Conservation (phyloP, 2,888 invertebrate species). For the Acronicta aceris region DNA sequence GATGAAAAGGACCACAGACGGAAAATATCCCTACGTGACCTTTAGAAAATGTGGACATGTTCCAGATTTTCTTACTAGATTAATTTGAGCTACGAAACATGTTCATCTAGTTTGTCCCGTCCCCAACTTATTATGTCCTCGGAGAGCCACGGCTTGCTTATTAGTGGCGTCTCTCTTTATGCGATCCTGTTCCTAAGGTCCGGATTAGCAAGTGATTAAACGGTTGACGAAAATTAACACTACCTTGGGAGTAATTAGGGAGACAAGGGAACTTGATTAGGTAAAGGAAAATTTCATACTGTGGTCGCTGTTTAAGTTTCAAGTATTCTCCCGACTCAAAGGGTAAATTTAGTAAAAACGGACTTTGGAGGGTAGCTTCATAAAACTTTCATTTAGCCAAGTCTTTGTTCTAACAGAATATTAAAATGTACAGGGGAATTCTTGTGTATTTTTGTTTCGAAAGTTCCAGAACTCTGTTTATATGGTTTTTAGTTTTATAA, state of each 20-base stretch:
- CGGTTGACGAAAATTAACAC: constrained; percentile 47
- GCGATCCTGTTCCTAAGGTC: constrained; percentile 11
- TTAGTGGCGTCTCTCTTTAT: constrained; percentile 24
- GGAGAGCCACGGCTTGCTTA: constrained; percentile 22
- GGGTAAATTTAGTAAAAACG: constrained; percentile 40
- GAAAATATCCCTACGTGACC: constrained; percentile 5
- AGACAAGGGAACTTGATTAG: constrained; percentile 33
- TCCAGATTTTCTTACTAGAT: constrained; percentile 16
- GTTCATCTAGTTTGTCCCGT: constrained; percentile 2
- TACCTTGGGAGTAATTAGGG: constrained; percentile 36
- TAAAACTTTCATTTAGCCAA: constrained; percentile 35
- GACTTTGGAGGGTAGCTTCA: constrained; percentile 6
- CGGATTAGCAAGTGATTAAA: constrained; percentile 37
- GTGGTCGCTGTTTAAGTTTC: constrained; percentile 31
- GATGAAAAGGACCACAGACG: constrained; percentile 11
- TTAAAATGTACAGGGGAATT: constrained; percentile 8
- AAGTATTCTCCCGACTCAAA: constrained; percentile 12
- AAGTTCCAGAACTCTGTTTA: neutral
- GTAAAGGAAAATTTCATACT: constrained; percentile 20
- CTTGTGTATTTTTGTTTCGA: constrained; percentile 1
- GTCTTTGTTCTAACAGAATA: constrained; percentile 11
- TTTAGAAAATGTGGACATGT: neutral
- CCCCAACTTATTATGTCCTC: constrained; percentile 18
- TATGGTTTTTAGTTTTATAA: neutral
- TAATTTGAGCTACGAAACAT: constrained; percentile 17